Percentiles rank a stretch among this genome's conserved stretches.
Conservation (phyloP, 2,888 invertebrate genomes). For the Drosophila multiciliata region DNA sequence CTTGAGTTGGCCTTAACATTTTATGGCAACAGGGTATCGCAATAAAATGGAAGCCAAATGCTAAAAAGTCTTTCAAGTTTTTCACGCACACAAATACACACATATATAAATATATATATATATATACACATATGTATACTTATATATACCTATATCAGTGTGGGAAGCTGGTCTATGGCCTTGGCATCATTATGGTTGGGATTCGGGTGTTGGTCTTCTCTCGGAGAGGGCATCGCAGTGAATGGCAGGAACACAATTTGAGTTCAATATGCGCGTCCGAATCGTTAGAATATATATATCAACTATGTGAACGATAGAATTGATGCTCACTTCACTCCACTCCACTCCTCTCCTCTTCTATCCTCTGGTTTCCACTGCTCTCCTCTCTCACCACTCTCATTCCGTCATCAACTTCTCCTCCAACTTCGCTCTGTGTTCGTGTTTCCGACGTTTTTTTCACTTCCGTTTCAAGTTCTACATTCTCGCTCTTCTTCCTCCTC, state of each 20-base stretch:
- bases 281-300: conserved; percentile 74
- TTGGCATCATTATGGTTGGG: background rate
- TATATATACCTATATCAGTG: conserved; percentile 28
- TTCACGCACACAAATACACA: conserved; percentile 29
- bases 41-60: conserved; percentile 47
- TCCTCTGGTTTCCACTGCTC: background rate
- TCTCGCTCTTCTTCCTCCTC: background rate
- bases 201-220: background rate
- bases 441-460: conserved; percentile 62
- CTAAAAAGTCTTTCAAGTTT: conserved; percentile 56
- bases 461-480: conserved; percentile 52
- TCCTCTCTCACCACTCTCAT: background rate
- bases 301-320: conserved; percentile 49
- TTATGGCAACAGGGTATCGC: conserved; percentile 23
- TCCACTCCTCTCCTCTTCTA: background rate
- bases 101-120: conserved; percentile 1
- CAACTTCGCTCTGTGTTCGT: conserved; percentile 43
- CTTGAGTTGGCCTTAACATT: background rate
- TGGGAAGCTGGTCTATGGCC: conserved; percentile 2
- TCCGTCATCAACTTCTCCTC: background rate
- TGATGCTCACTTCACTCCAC: conserved; percentile 10
- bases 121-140: background rate
- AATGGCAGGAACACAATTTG: conserved; percentile 32
- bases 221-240: conserved; percentile 16
- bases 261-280: conserved; percentile 52